Base-by-base conservation (phyloP, 2,113 vertebrate genomes). In the Petrocephalus zakoni region DNA sequence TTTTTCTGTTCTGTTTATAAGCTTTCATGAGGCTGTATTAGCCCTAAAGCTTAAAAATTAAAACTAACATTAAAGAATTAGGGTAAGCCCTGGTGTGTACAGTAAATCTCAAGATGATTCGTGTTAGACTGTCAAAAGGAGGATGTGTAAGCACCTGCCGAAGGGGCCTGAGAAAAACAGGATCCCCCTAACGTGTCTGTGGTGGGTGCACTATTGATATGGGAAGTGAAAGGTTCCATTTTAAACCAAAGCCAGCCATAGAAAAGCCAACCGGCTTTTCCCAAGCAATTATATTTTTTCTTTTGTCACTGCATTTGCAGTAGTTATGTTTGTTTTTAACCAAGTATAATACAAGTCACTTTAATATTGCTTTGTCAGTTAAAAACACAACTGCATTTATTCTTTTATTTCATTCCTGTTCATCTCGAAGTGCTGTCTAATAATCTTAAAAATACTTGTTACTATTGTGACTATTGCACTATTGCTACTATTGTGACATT, bases 31-130 rank as follows among this genome's bases (percentile, higher is more conserved):
- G 78, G 3, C 61, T 34, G 7, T 15, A 78, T 47, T 85, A 81
- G 52, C 6, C 55, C 21, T 15, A 17, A 55, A 19, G 84, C n/a
- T 53, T 55, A 86, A 42, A 86, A n/a, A 37, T 75, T 34, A 17
- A 75, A 42, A 75, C 34, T 42, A 75, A 29, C 72, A 21, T 78
- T 78, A 37, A 52, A 86, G 83, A 52, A 68, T 89, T 72, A 55
- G 37, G 21, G 64, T 81, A 46, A 88, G 72, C 47, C 13, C 21
- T 89, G 61, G 1, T 25, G 34, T 25, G 61, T 56, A 49, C 68
- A 46, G 49, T 75, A 89, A 55, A 89, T 78, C 49, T 78, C 17
- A 34, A 75, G 61, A 86, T 37, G 72, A 56, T 84, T 58, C 49
- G 49, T 46, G 42, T 47, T 13, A 55, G 82, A 42, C 88, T 46